These are phyloP conservation scores for Neodiprion fabricii DNA, from an alignment of 1,140 invertebrate genomes.

Conservation along the genomic window DNA sequence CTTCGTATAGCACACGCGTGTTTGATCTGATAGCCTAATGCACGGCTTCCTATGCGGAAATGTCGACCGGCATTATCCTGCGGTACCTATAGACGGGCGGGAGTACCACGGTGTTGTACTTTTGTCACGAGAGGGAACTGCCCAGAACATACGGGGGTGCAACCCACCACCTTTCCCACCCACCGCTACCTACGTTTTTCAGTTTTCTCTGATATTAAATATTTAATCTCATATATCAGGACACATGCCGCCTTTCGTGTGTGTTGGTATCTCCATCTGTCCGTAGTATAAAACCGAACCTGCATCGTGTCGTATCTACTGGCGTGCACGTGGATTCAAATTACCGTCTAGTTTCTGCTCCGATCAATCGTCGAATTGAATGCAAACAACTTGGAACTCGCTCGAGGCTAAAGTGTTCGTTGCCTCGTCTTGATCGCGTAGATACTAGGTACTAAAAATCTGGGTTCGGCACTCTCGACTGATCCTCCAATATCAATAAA, in stretches of 20 bases:
- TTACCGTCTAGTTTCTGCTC: too few species aligned
- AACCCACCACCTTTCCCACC: constrained; percentile 27
- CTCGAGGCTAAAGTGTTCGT: too few species aligned
- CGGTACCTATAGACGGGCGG: constrained; percentile 18
- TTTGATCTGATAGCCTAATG: constrained; percentile 63
- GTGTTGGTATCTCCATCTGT: background rate
- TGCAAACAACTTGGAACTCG: too few species aligned
- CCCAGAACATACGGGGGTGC: background rate
- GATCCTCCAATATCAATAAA: too few species aligned
- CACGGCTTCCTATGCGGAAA: constrained; percentile 63
- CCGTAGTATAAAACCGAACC: too few species aligned
- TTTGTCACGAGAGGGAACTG: constrained; percentile 51
- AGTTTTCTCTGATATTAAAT: background rate
- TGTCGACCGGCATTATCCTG: constrained; percentile 58
- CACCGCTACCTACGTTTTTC: background rate
- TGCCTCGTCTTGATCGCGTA: too few species aligned
- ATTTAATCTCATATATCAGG: background rate
- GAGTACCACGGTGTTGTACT: constrained; percentile 38
- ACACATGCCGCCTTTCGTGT: background rate
- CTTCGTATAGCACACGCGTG: constrained; percentile 41
- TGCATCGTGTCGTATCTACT: too few species aligned
- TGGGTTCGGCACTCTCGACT: too few species aligned
- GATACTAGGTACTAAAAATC: too few species aligned
- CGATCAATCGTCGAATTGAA: too few species aligned
- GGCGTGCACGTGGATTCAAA: too few species aligned